phyloP scores from a whole-genome alignment of 2,113 vertebrate species.

The Cyanistes caeruleus region DNA sequence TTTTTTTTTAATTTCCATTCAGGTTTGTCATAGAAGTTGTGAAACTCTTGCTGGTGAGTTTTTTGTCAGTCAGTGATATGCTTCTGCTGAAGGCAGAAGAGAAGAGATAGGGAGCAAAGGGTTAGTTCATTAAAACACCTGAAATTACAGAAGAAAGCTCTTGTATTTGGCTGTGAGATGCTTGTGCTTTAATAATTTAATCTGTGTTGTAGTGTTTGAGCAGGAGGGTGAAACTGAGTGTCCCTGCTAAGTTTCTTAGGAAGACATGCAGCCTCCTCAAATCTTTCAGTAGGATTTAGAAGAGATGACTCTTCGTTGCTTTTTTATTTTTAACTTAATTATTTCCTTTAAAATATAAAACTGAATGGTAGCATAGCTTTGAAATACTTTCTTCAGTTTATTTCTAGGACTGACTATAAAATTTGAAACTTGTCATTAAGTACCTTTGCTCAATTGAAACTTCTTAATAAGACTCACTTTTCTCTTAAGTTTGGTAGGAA shows the following conservation, averaged over 20 bases:
- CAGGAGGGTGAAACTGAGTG: background rate
- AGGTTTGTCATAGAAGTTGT: background rate
- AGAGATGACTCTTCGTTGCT: background rate
- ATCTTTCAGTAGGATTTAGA: background rate
- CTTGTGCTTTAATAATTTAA: background rate
- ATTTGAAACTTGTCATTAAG: background rate
- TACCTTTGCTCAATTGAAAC: background rate
- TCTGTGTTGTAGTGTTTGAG: background rate
- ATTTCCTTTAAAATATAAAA: background rate
- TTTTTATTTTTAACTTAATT: background rate
- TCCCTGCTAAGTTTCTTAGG: background rate
- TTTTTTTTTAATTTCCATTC: background rate
- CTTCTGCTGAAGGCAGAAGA: background rate
- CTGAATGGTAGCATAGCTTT: background rate
- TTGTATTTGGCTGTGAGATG: background rate
- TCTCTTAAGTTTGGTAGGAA: background rate
- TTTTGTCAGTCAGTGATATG: background rate
- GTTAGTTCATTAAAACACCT: background rate
- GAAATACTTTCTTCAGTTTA: background rate
- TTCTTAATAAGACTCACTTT: background rate
- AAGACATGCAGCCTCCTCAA: background rate
- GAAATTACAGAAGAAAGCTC: background rate
- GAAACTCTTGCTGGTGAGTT: background rate
- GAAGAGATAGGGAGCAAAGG: background rate
- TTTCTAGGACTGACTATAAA: background rate